Base-by-base conservation (phyloP, 2,888 invertebrate species). In the Patella depressa region DNA sequence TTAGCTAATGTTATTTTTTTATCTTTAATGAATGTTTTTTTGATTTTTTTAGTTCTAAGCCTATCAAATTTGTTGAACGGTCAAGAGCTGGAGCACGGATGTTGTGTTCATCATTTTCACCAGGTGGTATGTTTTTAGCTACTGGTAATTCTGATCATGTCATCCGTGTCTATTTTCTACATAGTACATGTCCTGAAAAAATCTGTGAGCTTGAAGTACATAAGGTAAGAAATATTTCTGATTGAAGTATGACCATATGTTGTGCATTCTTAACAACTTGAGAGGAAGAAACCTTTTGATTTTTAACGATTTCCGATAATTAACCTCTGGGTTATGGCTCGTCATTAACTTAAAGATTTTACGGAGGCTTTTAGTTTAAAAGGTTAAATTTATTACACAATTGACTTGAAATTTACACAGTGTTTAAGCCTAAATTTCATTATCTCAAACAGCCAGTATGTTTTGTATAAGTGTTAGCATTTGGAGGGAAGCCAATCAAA, bases 121-220 rank as follows among this genome's bases (percentile, higher is more conserved):
- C 96, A 0, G 93, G 97, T 29, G 97, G 97, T 34, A 94, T 95
- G 80, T 96, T 97, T 92, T 93, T 98, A 85, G 98, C 98, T 5
- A 96, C 98, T 11, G 99, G 98, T 74, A 97, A 96, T 79, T 96
- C 97, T 0, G 98, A 99, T 93, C 96, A 97, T 91, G 96, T 97
- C 90, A 97, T 99, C 45, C 90, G 93, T 53, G 95, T 98, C n/a
- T 99, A 98, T 90, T 94, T 95, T 83, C 95, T 97, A 94, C 92
- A 93, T 71, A 94, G 95, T 45, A 95, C 95, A 88, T 95, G 95
- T 0, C 96, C 97, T 0, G 95, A 95, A 85, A 93, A 95, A 81
- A 94, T 96, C 79, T 91, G 95, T 74, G 96, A 96, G 92, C 94
- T 94, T 55, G 95, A 96, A 81, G 95, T 94, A n/a, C 97, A 98